These are phyloP conservation scores for Syrrhaptes paradoxus DNA, from an alignment of 2,113 vertebrate genomes.

Conservation along the genomic window DNA sequence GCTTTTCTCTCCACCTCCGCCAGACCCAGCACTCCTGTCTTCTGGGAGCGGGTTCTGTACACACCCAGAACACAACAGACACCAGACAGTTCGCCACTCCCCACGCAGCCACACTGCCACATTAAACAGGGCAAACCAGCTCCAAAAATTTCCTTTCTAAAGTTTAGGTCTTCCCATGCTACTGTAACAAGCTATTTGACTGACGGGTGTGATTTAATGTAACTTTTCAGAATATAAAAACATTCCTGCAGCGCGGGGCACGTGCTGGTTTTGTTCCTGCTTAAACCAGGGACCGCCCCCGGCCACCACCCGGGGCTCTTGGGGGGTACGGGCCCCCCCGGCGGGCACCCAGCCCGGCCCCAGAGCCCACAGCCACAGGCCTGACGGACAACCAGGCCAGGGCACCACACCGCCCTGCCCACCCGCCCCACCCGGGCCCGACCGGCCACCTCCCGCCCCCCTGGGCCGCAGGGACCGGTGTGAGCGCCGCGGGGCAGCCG, in stretches of 20 bases:
- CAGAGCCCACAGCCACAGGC: too few species aligned
- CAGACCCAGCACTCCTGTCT: background rate
- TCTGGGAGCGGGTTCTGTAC: accelerated
- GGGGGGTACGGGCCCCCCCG: background rate
- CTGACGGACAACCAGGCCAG: accelerated
- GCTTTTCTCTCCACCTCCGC: background rate
- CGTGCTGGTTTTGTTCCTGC: accelerated
- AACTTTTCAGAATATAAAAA: accelerated
- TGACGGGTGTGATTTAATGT: accelerated
- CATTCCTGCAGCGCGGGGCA: background rate
- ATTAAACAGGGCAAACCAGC: background rate
- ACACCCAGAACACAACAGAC: background rate
- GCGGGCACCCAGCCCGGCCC: background rate
- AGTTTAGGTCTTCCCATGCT: accelerated
- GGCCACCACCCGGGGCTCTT: background rate
- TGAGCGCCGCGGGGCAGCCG: too few species aligned
- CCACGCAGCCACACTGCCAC: accelerated
- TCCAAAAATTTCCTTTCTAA: background rate
- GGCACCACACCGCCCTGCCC: too few species aligned
- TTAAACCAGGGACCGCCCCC: background rate
- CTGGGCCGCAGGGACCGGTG: too few species aligned
- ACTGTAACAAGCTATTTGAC: background rate
- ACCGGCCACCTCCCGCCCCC: too few species aligned
- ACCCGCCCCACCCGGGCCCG: too few species aligned
- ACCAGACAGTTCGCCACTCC: background rate